phyloP scores from a whole-genome alignment of 2,797 vertebrate genomes.

The Halcyon badia region DNA sequence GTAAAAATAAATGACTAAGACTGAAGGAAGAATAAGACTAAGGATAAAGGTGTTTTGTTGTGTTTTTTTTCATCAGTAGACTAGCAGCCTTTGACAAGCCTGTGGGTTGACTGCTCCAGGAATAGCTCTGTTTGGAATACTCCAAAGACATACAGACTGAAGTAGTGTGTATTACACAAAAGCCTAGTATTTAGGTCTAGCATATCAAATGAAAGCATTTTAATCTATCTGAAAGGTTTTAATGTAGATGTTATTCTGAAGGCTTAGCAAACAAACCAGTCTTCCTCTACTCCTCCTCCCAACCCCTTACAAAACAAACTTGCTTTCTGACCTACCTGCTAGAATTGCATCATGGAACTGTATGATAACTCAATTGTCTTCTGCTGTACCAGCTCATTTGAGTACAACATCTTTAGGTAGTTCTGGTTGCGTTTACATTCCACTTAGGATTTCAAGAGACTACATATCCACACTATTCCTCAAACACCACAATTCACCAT shows the following conservation, averaged over 20 bases:
- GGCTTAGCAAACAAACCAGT: background rate
- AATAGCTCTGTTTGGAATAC: background rate
- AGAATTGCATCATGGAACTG: background rate
- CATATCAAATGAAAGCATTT: background rate
- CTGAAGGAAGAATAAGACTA: background rate
- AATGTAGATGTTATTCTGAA: background rate
- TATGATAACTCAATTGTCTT: background rate
- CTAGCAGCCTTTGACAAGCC: background rate
- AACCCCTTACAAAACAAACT: background rate
- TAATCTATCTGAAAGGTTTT: background rate
- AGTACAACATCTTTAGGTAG: background rate
- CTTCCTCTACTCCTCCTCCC: background rate
- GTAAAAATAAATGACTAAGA: background rate
- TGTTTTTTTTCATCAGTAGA: background rate
- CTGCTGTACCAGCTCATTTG: background rate
- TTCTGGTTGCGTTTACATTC: background rate
- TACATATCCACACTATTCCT: background rate
- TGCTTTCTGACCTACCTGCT: conserved; percentile 7
- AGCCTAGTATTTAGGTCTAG: background rate
- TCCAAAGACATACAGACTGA: background rate
- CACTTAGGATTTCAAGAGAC: background rate
- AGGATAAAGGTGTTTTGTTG: background rate
- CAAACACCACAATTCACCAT: background rate
- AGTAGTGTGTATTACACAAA: background rate
- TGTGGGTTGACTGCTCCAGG: background rate